Evolutionary conservation across 2,888 invertebrate genomes (phyloP), one percentile per base, ranked within the genome.

Genomic region (Urechis unicinctus): DNA sequence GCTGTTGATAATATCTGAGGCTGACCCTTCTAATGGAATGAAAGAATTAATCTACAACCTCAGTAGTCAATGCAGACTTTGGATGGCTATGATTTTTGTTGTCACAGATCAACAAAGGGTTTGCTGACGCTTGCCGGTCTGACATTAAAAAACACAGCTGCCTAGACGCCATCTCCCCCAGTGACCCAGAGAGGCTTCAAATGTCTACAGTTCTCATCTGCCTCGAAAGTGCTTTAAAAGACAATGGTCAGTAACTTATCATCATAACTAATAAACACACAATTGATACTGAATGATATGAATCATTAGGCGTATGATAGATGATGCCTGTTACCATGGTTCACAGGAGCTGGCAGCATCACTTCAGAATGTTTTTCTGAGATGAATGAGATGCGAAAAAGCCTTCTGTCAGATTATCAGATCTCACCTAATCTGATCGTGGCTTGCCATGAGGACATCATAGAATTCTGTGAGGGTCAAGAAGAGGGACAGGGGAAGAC

Each of bases 121-220:
- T 97, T 55, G 89, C 89, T 30, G 85, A 86, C 70, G 87, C 91
- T 2, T 97, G 97, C 74, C 87, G 86, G 70, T 88, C 89, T 61
- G 95, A 95, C 68, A 94, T 97, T 36, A 85, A 87, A 65, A 84
- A 83, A 61, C 86, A 91, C 73, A 88, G 87, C 58, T 98, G 97
- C 73, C 82, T 72, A 24, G 64, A 58, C 24, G 58, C 56, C 26
- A 44, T 86, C 42, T 86, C 88, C 0, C 89, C 89, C 70, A 88
- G 87, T 4, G 58, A 60, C 47, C 53, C 61, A 73, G 88, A 88
- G 69, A n/a, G n/a, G n/a, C 87, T 91, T 9, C 83, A 89, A 60
- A 82, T 95, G 28, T 90, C 94, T 29, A 89, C 91, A 77, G 90
- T 97, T 66, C 82, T 98, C 50, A 81, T 96, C 2, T 98, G 98